Conservation (phyloP, 2,888 invertebrate species). For the Pseudococcus jackbeardsleyi region DNA sequence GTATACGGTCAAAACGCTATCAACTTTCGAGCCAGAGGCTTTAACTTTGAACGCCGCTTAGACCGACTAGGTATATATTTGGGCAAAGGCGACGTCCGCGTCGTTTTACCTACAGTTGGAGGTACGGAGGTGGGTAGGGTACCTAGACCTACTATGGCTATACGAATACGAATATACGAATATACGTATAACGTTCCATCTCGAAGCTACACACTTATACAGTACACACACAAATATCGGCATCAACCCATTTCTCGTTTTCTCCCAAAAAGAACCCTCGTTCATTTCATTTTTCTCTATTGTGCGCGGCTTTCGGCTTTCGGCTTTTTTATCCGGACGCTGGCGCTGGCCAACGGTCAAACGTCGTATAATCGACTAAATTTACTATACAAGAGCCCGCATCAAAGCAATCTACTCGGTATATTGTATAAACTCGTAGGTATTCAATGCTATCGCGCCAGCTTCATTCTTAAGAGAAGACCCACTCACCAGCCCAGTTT, state of each 20-base stretch:
- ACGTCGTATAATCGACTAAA: conserved; percentile 41
- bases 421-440: no score
- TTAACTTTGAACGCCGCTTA: conserved; percentile 3
- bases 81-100: not conserved
- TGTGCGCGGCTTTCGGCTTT: not conserved
- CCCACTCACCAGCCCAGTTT: not conserved
- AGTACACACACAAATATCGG: no score
- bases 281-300: not conserved
- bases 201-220: no score
- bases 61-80: not conserved
- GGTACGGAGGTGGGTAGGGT: no score
- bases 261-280: not conserved
- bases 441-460: not conserved
- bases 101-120: no score
- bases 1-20: conserved; percentile 16
- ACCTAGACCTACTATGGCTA: no score
- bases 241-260: not conserved
- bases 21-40: not conserved
- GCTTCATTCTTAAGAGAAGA: not conserved
- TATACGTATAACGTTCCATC: no score
- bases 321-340: not conserved
- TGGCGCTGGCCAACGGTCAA: not conserved
- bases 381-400: conserved; percentile 24
- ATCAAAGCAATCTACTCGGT: conserved; percentile 24
- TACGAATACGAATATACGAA: no score